Evolutionary conservation across 2,888 invertebrate species (phyloP), one percentile per base, ranked within the genome.

Genomic region (Tetrapedia diversipes): DNA sequence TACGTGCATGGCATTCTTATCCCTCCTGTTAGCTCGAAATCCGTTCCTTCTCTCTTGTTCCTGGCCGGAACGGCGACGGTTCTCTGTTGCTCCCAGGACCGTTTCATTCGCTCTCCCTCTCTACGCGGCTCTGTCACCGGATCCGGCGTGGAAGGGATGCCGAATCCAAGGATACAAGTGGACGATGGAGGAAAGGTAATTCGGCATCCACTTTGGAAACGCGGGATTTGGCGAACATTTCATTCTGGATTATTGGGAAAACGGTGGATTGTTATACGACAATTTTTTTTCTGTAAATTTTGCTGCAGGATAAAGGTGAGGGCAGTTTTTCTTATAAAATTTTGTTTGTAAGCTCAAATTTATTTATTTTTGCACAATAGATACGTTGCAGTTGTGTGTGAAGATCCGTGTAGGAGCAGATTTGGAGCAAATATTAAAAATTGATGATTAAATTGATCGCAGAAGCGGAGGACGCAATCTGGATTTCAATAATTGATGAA

Each of bases 1-100:
- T 87, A 87, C 83, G 87, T 89, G 88, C 89, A 88, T 87, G 89
- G 87, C 88, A 89, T 90, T 88, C 89, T 89, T 89, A 89, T 89
- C 89, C 89, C 89, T 89, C 85, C 89, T 87, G 87, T 86, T 77
- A 79, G 79, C 72, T 75, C 79, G 79, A 81, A 81, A 77, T 76
- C 76, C 67, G 60, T 72, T 71, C 80, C 54, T 60, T 79, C 76
- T 75, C 69, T 74, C 72, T 79, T 79, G 51, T 19, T 10, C 64
- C 19, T 45, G 24, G 32, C 16, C n/a, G n/a, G 32, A 11, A 8
- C 32, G 0, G 32, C 11, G 10, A 11, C 43, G 34, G 24, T 47
- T 65, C 66, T 34, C 56, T 53, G 53, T 59, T 29, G 60, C 54
- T 29, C 39, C 11, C 8, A 45, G 41, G 53, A 49, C 70, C 24